Percentiles rank a stretch among this genome's conserved stretches.
Evolutionary conservation across 2,113 vertebrate species (phyloP).

Genomic region (Cyrtonyx montezumae): DNA sequence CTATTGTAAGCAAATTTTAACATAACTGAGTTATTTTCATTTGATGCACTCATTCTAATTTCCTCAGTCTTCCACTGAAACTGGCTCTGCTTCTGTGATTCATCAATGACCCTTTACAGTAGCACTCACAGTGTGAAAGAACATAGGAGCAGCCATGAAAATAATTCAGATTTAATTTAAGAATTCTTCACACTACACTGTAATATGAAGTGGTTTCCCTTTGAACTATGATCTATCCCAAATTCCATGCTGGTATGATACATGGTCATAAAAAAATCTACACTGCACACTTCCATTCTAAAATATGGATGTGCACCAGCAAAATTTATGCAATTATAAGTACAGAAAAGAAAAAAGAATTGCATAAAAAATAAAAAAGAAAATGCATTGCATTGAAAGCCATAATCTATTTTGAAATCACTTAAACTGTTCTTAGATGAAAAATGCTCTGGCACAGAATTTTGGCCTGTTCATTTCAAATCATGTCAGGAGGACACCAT

Average conservation of each 20-base stretch:
- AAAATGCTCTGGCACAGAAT: not conserved
- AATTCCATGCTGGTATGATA: not conserved
- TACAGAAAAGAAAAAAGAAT: not conserved
- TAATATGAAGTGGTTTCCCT: not conserved
- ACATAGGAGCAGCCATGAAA: rapidly evolving
- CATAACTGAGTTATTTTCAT: not conserved
- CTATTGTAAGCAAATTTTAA: not conserved
- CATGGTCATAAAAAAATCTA: not conserved
- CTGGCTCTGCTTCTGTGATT: not conserved
- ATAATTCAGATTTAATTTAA: not conserved
- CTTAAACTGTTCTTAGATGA: not conserved
- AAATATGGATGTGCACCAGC: not conserved
- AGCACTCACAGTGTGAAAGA: not conserved
- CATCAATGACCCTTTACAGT: not conserved
- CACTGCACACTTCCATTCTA: not conserved
- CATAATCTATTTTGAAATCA: not conserved
- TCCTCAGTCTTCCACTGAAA: not conserved
- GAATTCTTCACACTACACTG: not conserved
- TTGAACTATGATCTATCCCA: not conserved
- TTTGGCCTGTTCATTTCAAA: not conserved
- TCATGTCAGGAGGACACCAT: not conserved
- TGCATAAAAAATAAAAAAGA: not conserved
- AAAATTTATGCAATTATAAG: not conserved
- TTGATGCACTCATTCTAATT: not conserved
- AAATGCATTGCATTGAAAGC: not conserved